These are phyloP conservation scores for Jacana jacana DNA, from an alignment of 2,113 vertebrate genomes.

Conservation along the genomic window DNA sequence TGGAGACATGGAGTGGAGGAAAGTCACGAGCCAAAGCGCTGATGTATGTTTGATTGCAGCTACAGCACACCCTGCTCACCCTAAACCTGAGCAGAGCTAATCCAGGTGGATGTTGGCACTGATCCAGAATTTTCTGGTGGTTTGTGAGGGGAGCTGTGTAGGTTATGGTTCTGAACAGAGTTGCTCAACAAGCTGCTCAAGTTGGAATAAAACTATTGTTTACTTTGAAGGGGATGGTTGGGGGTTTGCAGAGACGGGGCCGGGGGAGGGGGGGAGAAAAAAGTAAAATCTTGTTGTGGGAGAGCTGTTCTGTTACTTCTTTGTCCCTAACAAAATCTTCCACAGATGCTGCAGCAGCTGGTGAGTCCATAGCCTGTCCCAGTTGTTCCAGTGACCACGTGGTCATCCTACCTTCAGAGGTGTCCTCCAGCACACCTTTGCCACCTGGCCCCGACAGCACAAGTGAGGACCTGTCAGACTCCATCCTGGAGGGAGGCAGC, in stretches of 20 bases:
- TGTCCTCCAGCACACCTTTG: conserved; percentile 72
- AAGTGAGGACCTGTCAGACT: conserved; percentile 35
- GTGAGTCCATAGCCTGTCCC: conserved; percentile 75
- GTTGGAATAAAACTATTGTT: neutral
- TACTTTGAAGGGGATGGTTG: neutral
- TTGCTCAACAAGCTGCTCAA: neutral
- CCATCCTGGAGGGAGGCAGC: conserved; percentile 35
- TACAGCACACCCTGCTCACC: neutral
- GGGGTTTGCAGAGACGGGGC: neutral
- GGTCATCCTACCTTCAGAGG: conserved; percentile 78
- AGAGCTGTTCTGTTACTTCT: neutral
- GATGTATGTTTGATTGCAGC: neutral
- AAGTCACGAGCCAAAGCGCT: neutral
- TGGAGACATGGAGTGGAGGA: neutral
- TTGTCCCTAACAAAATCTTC: neutral
- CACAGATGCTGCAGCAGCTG: conserved; percentile 2
- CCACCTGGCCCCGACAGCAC: neutral
- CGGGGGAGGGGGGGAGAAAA: neutral
- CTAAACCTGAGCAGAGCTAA: neutral
- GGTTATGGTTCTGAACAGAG: neutral
- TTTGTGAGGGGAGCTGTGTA: neutral
- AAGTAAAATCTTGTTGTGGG: neutral
- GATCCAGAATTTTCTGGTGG: neutral
- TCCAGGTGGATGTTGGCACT: neutral
- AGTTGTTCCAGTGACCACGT: conserved; percentile 89